Conservation (phyloP, 2,797 vertebrate species). For the Sylvia borin region DNA sequence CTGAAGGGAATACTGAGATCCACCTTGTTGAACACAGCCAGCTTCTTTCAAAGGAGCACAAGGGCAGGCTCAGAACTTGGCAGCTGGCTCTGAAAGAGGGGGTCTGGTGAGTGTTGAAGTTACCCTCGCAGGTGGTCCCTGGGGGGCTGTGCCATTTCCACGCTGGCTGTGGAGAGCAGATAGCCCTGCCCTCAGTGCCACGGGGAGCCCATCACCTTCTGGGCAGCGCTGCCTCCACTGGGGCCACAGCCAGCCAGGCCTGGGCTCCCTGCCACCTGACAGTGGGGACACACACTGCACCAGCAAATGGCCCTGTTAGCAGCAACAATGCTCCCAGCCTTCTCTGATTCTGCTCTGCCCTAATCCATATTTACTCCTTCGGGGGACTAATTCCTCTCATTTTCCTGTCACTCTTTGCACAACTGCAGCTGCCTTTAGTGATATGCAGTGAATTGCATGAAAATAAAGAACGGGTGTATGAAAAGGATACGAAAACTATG, state of each 20-base stretch:
- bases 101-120: neutral
- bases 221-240: neutral
- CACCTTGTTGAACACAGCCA: neutral
- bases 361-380: neutral
- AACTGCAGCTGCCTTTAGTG: neutral
- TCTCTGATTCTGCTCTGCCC: neutral
- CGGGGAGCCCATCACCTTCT: neutral
- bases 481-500: slow-evolving; percentile 12
- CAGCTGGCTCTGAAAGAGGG: neutral
- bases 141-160: neutral
- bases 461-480: neutral
- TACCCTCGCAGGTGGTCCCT: neutral
- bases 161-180: neutral
- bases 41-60: neutral
- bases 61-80: neutral
- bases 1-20: neutral
- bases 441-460: neutral
- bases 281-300: neutral
- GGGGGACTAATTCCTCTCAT: neutral
- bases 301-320: neutral
- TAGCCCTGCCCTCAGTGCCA: neutral
- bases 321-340: neutral
- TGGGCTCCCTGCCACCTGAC: slow-evolving; percentile 23
- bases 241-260: neutral
- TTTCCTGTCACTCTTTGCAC: neutral